Conservation (phyloP, 2,888 invertebrate species). For the Prenolepis imparis region DNA sequence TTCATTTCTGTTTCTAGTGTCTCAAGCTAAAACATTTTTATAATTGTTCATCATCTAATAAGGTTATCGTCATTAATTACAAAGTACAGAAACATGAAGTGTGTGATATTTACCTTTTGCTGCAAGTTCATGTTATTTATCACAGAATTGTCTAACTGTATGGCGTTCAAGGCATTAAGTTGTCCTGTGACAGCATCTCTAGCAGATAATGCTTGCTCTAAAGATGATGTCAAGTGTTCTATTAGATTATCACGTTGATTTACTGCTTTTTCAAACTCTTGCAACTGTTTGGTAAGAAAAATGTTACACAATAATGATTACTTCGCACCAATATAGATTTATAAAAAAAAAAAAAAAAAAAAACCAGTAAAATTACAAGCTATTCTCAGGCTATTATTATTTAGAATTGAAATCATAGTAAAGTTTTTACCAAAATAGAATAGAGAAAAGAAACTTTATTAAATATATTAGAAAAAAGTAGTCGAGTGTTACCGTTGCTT, state of each 20-base stretch:
- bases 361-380: neutral
- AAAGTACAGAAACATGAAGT: slow-evolving; percentile 13
- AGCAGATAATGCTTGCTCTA: slow-evolving; percentile 90
- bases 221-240: slow-evolving; percentile 90
- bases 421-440: neutral
- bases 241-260: slow-evolving; percentile 91
- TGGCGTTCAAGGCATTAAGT: slow-evolving; percentile 88
- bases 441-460: neutral
- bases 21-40: slow-evolving; percentile 83
- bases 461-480: neutral
- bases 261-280: slow-evolving; percentile 91
- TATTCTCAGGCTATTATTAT: neutral
- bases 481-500: neutral
- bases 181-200: slow-evolving; percentile 89
- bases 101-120: slow-evolving; percentile 72
- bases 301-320: neutral
- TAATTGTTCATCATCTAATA: slow-evolving; percentile 84
- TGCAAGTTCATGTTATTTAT: slow-evolving; percentile 65
- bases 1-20: slow-evolving; percentile 76
- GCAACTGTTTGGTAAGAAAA: slow-evolving; percentile 83
- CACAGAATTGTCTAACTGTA: slow-evolving; percentile 87
- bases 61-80: slow-evolving; percentile 26
- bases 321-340: neutral
- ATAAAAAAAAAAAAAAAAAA: too few species aligned
- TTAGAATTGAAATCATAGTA: neutral